These are phyloP conservation scores for Plebejus argus DNA, from an alignment of 2,888 invertebrate species.

Conservation along the genomic window DNA sequence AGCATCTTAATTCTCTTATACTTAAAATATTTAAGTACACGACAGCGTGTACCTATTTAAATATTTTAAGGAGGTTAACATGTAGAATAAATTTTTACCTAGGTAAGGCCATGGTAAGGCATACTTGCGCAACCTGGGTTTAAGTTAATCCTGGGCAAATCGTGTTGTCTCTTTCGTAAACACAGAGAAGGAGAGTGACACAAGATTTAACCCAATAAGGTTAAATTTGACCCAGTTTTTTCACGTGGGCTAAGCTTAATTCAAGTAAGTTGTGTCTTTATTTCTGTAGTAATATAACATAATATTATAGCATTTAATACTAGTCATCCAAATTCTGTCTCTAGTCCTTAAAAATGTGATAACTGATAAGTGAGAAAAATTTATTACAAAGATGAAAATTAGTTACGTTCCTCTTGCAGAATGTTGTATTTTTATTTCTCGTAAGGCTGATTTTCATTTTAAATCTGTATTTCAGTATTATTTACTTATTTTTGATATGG, in stretches of 20 bases:
- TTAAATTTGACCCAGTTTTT: not conserved
- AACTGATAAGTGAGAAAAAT: not conserved
- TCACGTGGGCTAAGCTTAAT: not conserved
- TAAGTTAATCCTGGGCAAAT: not conserved
- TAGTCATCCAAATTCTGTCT: not conserved
- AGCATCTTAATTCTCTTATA: too few species aligned
- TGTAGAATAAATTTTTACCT: not conserved
- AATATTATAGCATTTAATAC: not conserved
- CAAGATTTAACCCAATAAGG: too few species aligned
- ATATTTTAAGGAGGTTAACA: not conserved
- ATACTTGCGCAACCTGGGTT: not conserved
- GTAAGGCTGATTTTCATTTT: not conserved
- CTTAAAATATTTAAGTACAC: too few species aligned
- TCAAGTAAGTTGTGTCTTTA: not conserved
- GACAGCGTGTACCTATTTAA: not conserved
- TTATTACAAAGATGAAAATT: not conserved
- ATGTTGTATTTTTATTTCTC: not conserved
- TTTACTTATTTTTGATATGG: not conserved
- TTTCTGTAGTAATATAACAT: not conserved
- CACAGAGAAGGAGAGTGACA: not conserved
- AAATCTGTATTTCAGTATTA: not conserved
- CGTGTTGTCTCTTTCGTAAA: not conserved
- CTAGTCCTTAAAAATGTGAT: not conserved
- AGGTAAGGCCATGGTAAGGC: too few species aligned
- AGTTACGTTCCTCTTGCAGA: not conserved